Evolutionary conservation across 2,113 vertebrate genomes (phyloP).

Genomic region (Columba livia): DNA sequence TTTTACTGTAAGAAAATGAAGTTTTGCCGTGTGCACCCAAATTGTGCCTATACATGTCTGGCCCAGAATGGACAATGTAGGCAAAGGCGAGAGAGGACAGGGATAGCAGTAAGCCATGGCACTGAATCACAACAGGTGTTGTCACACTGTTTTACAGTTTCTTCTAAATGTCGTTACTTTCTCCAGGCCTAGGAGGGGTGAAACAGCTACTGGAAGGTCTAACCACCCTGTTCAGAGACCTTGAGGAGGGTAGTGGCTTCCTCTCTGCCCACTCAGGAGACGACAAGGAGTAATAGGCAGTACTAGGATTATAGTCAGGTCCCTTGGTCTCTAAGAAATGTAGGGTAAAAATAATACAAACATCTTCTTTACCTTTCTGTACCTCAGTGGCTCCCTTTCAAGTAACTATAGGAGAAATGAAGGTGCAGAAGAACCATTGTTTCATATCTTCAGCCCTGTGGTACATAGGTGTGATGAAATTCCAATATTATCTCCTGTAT

Average conservation of each 20-base stretch:
- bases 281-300: background rate
- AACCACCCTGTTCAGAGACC: background rate
- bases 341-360: background rate
- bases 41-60: background rate
- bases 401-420: background rate
- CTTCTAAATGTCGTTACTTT: background rate
- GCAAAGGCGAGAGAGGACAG: background rate
- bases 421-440: background rate
- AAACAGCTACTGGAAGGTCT: background rate
- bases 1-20: background rate
- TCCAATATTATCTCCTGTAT: background rate
- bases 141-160: background rate
- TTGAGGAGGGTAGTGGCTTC: background rate
- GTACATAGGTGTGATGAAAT: background rate
- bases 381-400: background rate
- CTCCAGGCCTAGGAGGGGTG: background rate
- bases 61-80: background rate
- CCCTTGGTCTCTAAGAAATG: background rate
- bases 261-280: background rate
- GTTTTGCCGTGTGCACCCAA: background rate
- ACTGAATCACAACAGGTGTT: rapidly evolving
- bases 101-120: background rate
- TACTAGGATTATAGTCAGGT: background rate
- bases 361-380: background rate
- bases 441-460: background rate